phyloP scores from a whole-genome alignment of 2,113 vertebrate genomes.

The Herpailurus yagouaroundi region DNA sequence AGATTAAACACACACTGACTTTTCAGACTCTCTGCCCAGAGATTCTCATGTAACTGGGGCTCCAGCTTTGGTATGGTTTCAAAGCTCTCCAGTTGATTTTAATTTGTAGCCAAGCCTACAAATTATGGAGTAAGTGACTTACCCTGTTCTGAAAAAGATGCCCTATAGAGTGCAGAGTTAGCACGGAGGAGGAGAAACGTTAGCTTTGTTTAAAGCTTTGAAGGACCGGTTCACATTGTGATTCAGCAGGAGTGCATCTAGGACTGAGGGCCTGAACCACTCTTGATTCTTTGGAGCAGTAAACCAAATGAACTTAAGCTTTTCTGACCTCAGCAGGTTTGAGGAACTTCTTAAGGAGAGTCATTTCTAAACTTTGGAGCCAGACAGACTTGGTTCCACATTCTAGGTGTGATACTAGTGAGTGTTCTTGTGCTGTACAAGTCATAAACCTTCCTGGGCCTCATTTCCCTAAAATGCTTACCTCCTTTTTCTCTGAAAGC shows the following conservation, averaged over 20 bases:
- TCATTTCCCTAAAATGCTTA: not conserved
- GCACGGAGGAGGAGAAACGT: not conserved
- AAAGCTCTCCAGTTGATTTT: conserved; percentile 46
- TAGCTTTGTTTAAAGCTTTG: not conserved
- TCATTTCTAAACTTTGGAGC: not conserved
- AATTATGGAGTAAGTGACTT: not conserved
- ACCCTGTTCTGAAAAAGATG: not conserved
- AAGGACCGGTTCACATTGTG: not conserved
- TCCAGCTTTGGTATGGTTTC: not conserved
- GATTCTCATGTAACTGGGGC: not conserved
- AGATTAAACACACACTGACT: not conserved
- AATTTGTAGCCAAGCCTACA: not conserved
- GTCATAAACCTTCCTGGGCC: not conserved
- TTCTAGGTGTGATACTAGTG: not conserved
- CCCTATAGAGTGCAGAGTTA: not conserved
- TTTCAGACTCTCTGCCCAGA: not conserved
- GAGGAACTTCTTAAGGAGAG: not conserved
- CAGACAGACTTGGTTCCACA: not conserved
- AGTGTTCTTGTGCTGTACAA: not conserved
- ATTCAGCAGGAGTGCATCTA: not conserved
- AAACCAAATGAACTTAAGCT: not conserved
- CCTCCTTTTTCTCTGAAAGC: not conserved
- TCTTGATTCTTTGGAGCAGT: not conserved
- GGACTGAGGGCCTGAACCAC: not conserved
- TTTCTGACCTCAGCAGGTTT: not conserved